Percentiles rank a stretch among this genome's conserved stretches.
Evolutionary conservation across 2,888 invertebrate species (phyloP).

Genomic region (Slavum lentiscoides): DNA sequence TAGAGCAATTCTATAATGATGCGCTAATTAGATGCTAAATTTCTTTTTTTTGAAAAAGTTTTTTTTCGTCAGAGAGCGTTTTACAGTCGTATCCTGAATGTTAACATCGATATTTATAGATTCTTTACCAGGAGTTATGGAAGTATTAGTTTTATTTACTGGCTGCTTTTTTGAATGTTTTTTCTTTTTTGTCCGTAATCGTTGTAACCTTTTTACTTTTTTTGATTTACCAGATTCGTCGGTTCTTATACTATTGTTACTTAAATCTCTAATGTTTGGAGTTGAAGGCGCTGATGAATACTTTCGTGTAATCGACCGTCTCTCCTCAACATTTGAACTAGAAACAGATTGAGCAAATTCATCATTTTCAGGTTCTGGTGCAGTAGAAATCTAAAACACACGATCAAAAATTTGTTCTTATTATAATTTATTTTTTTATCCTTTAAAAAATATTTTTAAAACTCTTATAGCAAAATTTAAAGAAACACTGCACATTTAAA

Average conservation of each 20-base stretch:
- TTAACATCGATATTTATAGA: conserved; percentile 42
- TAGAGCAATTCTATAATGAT: not conserved
- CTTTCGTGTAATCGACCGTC: not conserved
- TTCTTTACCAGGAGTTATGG: not conserved
- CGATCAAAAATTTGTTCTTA: not conserved
- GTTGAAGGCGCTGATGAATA: not conserved
- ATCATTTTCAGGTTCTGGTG: conserved; percentile 13
- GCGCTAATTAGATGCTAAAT: not conserved
- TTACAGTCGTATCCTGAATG: conserved; percentile 37
- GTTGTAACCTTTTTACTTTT: conserved; percentile 4
- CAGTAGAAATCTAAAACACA: conserved; percentile 45
- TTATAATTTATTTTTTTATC: not conserved
- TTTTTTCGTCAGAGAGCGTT: conserved; percentile 32
- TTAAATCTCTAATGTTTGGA: not conserved
- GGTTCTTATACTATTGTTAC: not conserved
- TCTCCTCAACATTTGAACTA: conserved; percentile 3
- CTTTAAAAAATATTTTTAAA: too few species aligned
- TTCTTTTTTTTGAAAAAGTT: conserved; percentile 41
- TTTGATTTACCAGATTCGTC: conserved; percentile 17
- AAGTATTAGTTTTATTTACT: conserved; percentile 5
- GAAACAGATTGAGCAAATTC: conserved; percentile 43
- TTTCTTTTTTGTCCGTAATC: not conserved
- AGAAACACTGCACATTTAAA: too few species aligned
- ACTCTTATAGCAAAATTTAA: too few species aligned
- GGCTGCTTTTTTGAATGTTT: conserved; percentile 9